Evolutionary conservation across 2,888 invertebrate genomes (phyloP), one percentile per base, ranked within the genome.

Genomic region (Pachydiplax longipennis): DNA sequence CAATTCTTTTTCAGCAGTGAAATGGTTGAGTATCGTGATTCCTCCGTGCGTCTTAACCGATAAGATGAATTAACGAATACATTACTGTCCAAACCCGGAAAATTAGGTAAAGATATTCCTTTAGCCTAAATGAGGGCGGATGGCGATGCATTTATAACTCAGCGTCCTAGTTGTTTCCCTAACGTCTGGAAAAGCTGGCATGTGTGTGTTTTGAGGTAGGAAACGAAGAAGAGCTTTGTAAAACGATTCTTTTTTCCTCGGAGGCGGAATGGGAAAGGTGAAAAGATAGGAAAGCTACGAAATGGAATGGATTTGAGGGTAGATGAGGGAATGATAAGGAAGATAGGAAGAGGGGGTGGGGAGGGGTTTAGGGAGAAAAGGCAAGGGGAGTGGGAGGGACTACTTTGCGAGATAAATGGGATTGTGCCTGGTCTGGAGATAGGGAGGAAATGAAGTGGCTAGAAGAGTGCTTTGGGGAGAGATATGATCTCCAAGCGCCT

Each of bases 401-500:
- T 93, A 92, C 93, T 92, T 93, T 92, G 94, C 94, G 94, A 94
- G 94, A 93, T 83, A 58, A 83, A 83, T 83, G 83, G 83, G 83
- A 83, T 83, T 83, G 83, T 35, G 83, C 58, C 83, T 83, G 83
- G 83, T 83, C 83, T 25, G 83, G 83, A 83, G 83, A 83, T 83
- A 83, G 83, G 58, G 83, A 83, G 83, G 83, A 83, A 83, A 83
- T 93, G 93, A 93, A 93, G 94, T 93, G 94, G 94, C 94, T 94
- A 94, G 94, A 93, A 94, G 93, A 94, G 93, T 93, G 93, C 93
- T 92, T 90, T 53, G 90, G 90, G 82, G 91, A 90, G 91, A 82
- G 91, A 91, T 91, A 91, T 61, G 81, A 91, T 90, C 90, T 90
- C 90, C 92, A 91, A 90, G 58, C 73, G 83, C 87, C 80, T 91